Conservation (phyloP, 1,140 invertebrate species). For the Riptortus pedestris region DNA sequence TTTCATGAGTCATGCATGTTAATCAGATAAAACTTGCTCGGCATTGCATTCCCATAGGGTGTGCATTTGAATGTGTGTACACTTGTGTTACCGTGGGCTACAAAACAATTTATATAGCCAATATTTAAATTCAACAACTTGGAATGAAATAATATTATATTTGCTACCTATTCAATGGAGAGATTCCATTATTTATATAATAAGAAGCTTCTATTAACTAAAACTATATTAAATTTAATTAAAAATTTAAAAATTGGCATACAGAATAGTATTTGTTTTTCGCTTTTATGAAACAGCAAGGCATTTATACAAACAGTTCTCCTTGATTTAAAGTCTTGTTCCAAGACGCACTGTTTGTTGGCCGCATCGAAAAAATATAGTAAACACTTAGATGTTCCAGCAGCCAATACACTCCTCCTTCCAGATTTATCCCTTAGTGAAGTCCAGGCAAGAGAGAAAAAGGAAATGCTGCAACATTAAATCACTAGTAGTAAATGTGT, state of each 20-base stretch:
- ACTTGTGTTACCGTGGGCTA: too few relatives aligned
- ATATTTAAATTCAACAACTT: too few relatives aligned
- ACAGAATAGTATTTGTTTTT: slow-evolving; percentile 41
- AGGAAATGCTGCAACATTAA: slow-evolving; percentile 9
- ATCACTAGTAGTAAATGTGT: background rate
- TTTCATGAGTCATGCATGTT: too few relatives aligned
- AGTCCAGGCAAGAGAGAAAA: slow-evolving; percentile 22
- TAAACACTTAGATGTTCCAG: slow-evolving; percentile 36
- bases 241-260: slow-evolving; percentile 31
- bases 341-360: slow-evolving; percentile 8
- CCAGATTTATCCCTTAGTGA: slow-evolving; percentile 17
- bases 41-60: too few relatives aligned
- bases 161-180: too few relatives aligned
- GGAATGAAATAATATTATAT: too few relatives aligned
- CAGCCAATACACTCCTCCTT: slow-evolving; percentile 39
- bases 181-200: too few relatives aligned
- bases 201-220: too few relatives aligned
- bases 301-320: slow-evolving; percentile 34
- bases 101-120: too few relatives aligned
- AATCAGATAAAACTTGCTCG: too few relatives aligned
- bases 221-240: background rate
- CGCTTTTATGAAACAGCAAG: slow-evolving; percentile 40
- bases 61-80: too few relatives aligned
- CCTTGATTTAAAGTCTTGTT: background rate
- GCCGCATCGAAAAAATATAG: slow-evolving; percentile 35